Base-by-base conservation (phyloP, 2,888 invertebrate species). In the Marasmarcha lunaedactyla region DNA sequence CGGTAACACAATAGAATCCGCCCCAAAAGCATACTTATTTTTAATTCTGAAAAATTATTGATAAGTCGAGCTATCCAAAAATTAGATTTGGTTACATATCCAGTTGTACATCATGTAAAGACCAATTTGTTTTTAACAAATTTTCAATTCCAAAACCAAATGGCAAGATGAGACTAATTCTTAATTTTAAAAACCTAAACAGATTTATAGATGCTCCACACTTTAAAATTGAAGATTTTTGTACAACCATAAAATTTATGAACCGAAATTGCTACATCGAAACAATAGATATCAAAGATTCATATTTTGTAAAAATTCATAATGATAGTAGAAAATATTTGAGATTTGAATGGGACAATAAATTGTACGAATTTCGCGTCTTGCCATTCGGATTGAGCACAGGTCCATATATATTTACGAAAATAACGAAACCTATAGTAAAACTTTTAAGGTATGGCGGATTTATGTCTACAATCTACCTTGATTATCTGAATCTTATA, bases 141-240 rank as follows among this genome's bases (percentile, higher is more conserved):
- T 43, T 46, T 42, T 35, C 42, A 33, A 39, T 44, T 1, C 43
- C 39, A 1, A 45, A 48, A 41, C 46, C 43, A 3, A 46, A 47
- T 37, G 44, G 44, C 1, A 37, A 35, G 0, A 12, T 44, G 14
- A 25, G 46, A 26, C 44, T 49, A 33, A 46, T 49, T 11, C 20
- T 46, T 25, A 48, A 46, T 33, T 15, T 49, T 2, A 47, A 46
- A 42, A 14, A 9, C 9, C 36, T 47, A 20, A 49, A 49, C 37
- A 47, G 42, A 36, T 46, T 40, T 14, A 27, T 50, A 12, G 3
- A 36, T 10, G 33, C 36, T 1, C 1, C 33, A 2, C 48, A 48
- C 40, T 50, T 50, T 35, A 46, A 48, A 40, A 44, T 48, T 37
- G 46, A 50, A 15, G 50, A 50, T 36, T 44, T 39, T 15, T 26